Evolutionary conservation across 92 coral and sea anemone genomes (phyloP).

Genomic region (Phenganax subtilis): DNA sequence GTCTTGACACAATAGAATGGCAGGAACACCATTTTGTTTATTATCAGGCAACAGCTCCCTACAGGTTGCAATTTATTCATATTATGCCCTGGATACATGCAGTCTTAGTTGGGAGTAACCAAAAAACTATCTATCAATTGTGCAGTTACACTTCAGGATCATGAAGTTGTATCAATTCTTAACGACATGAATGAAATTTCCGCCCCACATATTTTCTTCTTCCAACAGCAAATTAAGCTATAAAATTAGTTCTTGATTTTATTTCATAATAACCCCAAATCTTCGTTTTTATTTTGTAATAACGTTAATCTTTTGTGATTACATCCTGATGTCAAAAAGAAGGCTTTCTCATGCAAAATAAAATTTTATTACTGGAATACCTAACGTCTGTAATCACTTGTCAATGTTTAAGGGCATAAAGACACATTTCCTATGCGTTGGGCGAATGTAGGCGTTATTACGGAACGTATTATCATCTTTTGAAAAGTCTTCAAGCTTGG

Average conservation of each 20-base stretch:
- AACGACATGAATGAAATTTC: neutral
- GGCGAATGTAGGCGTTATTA: neutral
- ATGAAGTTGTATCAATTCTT: neutral
- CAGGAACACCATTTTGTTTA: conserved; percentile 39
- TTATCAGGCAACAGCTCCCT: conserved; percentile 29
- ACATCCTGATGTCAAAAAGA: neutral
- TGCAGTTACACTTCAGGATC: too few relatives aligned
- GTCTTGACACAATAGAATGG: conserved; percentile 16
- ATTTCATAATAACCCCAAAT: neutral
- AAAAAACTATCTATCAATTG: neutral
- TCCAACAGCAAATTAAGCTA: too few relatives aligned
- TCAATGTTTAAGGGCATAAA: neutral
- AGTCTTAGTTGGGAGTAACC: neutral
- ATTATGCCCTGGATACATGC: conserved; percentile 3
- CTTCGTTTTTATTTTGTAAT: neutral
- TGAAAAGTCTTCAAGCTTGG: too few relatives aligned
- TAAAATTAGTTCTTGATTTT: neutral
- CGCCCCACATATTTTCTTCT: too few relatives aligned
- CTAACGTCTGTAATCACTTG: neutral
- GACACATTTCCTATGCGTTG: neutral
- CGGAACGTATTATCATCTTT: neutral
- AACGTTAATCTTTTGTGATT: conserved; percentile 8
- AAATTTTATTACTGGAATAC: conserved; percentile 4
- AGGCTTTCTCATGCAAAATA: neutral
- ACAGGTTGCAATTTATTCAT: conserved; percentile 15